Conservation (phyloP, 2,113 vertebrate genomes). For the Globicephala melas region DNA sequence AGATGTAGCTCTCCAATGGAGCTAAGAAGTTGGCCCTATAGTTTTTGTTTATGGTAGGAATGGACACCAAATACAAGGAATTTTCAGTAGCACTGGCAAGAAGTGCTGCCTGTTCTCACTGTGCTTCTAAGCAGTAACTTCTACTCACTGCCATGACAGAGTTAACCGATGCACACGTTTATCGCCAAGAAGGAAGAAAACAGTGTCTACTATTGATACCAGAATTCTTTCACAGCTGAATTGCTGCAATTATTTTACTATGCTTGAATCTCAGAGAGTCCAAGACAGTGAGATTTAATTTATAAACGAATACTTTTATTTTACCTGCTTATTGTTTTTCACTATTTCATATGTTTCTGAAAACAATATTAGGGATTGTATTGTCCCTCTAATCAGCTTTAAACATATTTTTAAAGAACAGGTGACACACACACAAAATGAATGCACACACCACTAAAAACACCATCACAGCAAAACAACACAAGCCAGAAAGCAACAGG, state of each 20-base stretch:
- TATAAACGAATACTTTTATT: background rate
- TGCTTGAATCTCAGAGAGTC: background rate
- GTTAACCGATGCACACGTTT: background rate
- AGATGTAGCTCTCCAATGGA: background rate
- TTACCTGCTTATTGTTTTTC: background rate
- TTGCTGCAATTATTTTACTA: background rate
- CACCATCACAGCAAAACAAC: conserved; percentile 69
- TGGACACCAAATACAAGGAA: background rate
- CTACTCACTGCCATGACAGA: background rate
- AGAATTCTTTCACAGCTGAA: background rate
- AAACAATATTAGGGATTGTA: background rate
- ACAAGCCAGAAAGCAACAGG: conserved; percentile 54
- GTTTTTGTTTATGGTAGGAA: background rate
- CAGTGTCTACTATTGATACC: background rate
- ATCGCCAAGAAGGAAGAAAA: background rate
- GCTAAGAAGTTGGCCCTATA: background rate
- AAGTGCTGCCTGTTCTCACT: background rate
- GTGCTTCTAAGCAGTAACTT: background rate
- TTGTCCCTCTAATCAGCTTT: background rate
- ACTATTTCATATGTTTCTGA: background rate
- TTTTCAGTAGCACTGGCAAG: background rate
- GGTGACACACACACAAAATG: conserved; percentile 43
- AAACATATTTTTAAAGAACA: background rate
- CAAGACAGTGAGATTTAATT: background rate
- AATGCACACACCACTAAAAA: conserved; percentile 57